Percentiles rank a stretch among this genome's conserved stretches.
Evolutionary conservation across 2,888 invertebrate species (phyloP).

Genomic region (Nomada lathburiana): DNA sequence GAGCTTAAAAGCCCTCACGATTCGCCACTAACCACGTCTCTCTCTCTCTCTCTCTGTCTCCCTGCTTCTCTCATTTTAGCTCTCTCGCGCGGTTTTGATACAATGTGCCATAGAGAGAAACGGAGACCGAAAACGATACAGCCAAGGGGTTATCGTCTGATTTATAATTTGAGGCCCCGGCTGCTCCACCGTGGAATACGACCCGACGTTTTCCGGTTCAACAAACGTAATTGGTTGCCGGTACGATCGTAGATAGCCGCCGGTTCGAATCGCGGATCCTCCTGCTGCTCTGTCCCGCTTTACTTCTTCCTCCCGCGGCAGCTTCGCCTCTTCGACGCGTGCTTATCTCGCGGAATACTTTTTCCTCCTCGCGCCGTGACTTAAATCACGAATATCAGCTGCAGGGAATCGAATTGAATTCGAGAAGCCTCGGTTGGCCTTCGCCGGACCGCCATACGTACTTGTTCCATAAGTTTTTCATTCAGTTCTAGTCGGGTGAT

Average conservation of each 20-base stretch:
- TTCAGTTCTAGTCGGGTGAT: neutral
- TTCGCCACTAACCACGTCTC: conserved; percentile 59
- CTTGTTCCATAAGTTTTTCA: neutral
- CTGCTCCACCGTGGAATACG: conserved; percentile 72
- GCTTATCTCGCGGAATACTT: conserved; percentile 65
- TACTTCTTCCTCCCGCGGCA: neutral
- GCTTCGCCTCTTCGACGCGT: conserved; percentile 38
- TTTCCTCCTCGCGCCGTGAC: conserved; percentile 29
- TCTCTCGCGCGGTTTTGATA: conserved; percentile 4
- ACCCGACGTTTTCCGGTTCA: conserved; percentile 81
- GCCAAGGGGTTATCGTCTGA: conserved; percentile 77
- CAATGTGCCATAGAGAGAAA: conserved; percentile 38
- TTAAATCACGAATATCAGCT: conserved; percentile 59
- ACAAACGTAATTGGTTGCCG: conserved; percentile 82
- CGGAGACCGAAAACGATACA: conserved; percentile 54
- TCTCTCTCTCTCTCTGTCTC: conserved; percentile 11
- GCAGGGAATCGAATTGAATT: conserved; percentile 41
- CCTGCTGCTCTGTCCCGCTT: conserved; percentile 19
- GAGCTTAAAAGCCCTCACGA: conserved; percentile 82
- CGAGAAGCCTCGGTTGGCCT: conserved; percentile 13
- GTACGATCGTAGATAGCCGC: conserved; percentile 76
- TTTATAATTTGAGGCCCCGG: conserved; percentile 80
- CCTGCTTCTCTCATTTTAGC: neutral
- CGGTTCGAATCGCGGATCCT: conserved; percentile 67
- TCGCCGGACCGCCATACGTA: too few species aligned